Evolutionary conservation across 2,113 vertebrate genomes (phyloP).

Genomic region (Rhynchomys soricoides): DNA sequence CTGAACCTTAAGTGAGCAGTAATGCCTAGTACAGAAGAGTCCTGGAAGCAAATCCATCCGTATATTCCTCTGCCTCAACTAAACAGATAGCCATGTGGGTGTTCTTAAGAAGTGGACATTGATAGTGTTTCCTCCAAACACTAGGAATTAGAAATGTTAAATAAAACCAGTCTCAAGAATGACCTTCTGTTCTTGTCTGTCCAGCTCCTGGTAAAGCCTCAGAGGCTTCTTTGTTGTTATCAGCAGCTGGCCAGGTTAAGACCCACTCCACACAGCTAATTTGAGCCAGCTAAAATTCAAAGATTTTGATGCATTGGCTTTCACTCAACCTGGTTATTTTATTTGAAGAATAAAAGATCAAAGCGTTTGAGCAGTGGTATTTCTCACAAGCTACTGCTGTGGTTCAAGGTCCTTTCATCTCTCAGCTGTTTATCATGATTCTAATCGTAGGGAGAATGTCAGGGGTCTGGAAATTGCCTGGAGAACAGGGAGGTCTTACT

Average conservation of each 20-base stretch:
- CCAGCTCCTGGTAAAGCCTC: not conserved
- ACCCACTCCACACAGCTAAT: conserved; percentile 22
- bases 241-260: conserved; percentile 12
- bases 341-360: conserved; percentile 59
- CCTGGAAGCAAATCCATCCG: not conserved
- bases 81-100: not conserved
- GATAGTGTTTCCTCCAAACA: not conserved
- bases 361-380: conserved; percentile 30
- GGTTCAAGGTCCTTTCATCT: not conserved
- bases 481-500: not conserved
- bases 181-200: not conserved
- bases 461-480: not conserved
- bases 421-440: conserved; percentile 44
- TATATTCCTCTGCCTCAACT: not conserved
- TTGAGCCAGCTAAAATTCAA: conserved; percentile 16
- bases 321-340: conserved; percentile 43
- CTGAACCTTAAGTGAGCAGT: not conserved
- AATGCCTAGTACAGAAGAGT: rapidly evolving
- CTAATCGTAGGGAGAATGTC: not conserved
- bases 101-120: not conserved
- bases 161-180: conserved; percentile 3
- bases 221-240: conserved; percentile 15
- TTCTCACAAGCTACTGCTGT: not conserved
- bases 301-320: conserved; percentile 39
- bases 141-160: not conserved